Evolutionary conservation across 2,888 invertebrate species (phyloP), one percentile per base, ranked within the genome.

Genomic region (Meiosimyza platycephala): DNA sequence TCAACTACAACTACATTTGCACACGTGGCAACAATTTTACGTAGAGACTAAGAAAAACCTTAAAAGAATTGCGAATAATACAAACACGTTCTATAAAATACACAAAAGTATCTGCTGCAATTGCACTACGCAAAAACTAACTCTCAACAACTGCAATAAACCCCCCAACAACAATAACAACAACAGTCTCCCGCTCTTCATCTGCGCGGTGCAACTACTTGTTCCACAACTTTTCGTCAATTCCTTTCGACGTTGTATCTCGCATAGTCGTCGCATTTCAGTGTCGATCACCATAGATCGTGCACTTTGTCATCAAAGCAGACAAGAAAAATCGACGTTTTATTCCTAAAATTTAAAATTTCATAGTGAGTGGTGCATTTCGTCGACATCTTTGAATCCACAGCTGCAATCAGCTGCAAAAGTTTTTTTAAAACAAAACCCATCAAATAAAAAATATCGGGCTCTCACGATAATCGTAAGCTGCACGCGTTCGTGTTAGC

Each of bases 221-320:
- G 69, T 60, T 69, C 60, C n/a, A 48, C 71, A 64, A 50, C 65
- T 57, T 65, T 57, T 57, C 57, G 71, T 33, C 65, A 40, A 51
- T 71, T 40, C 40, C 9, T 40, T 40, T 40, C 54, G 54, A 18
- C 54, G 12, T 54, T 18, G 54, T 16, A 18, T 18, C 18, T 54
- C 54, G 54, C 40, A 40, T 40, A 40, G 6, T 40, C 40, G 40
- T 40, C 40, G 40, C 40, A 40, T 40, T 40, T 40, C 40, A 40
- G 40, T 40, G 40, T 9, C 9, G n/a, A 55, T n/a, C 55, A 18
- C 18, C 22, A 22, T n/a, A 11, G 16, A 11, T 55, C 55, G 55
- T 18, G 55, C 55, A 18, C 55, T 55, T 55, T 22, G 22, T 55
- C 11, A 18, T 55, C 55, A 22, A 40, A 9, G 9, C 40, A 40